phyloP scores from a whole-genome alignment of 1,140 invertebrate species.

The Oryzaephilus surinamensis region DNA sequence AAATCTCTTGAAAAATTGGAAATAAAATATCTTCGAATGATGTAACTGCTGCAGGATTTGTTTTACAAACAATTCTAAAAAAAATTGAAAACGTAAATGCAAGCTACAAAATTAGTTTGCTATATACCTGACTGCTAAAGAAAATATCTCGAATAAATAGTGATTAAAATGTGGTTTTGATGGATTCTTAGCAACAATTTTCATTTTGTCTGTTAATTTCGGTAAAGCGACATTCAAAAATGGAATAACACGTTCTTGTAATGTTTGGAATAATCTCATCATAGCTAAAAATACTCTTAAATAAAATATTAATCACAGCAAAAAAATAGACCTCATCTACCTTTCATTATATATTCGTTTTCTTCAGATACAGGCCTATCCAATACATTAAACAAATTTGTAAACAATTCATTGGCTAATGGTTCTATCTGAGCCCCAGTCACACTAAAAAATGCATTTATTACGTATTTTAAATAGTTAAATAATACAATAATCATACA shows the following conservation, averaged over 20 bases:
- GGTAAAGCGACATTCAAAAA: slow-evolving; percentile 68
- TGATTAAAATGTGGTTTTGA: slow-evolving; percentile 96
- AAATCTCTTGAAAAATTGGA: slow-evolving; percentile 85
- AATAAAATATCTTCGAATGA: slow-evolving; percentile 87
- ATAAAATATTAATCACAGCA: background rate
- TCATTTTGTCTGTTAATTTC: slow-evolving; percentile 74
- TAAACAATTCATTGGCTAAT: slow-evolving; percentile 54
- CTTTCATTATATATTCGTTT: slow-evolving; percentile 97
- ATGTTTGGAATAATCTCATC: slow-evolving; percentile 73
- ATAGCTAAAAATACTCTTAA: slow-evolving; percentile 69
- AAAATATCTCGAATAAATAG: slow-evolving; percentile 90
- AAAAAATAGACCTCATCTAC: no score
- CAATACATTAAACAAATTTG: slow-evolving; percentile 65
- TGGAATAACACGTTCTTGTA: slow-evolving; percentile 74
- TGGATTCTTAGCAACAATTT: slow-evolving; percentile 84
- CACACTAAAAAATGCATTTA: slow-evolving; percentile 41
- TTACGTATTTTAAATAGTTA: background rate
- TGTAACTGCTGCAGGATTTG: slow-evolving; percentile 64
- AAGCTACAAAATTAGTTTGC: slow-evolving; percentile 34
- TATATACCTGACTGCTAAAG: slow-evolving; percentile 78
- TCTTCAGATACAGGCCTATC: slow-evolving; percentile 66
- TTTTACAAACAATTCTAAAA: slow-evolving; percentile 71
- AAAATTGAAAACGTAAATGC: slow-evolving; percentile 8
- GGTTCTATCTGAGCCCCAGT: slow-evolving; percentile 46
- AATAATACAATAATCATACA: slow-evolving; percentile 38